A percentile compares a stretch with the other conserved stretches of the same genome.
Evolutionary conservation across 2,113 vertebrate genomes (phyloP).

Genomic region (Hucho hucho): DNA sequence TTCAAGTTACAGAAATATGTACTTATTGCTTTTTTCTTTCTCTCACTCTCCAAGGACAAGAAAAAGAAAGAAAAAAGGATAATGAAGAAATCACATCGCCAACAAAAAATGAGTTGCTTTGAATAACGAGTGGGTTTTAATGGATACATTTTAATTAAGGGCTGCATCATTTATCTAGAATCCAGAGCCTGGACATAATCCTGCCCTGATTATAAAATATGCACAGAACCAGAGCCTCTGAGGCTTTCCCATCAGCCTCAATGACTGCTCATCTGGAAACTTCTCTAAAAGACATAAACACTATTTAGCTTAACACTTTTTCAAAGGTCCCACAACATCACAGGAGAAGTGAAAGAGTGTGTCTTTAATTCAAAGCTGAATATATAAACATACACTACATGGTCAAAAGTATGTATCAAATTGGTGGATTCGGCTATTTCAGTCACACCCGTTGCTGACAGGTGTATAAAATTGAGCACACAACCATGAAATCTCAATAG

Average conservation of each 20-base stretch:
- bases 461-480: too few relatives aligned
- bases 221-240: slow-evolving; percentile 6
- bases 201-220: slow-evolving; percentile 18
- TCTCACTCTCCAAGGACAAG: background rate
- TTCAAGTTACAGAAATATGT: background rate
- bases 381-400: too few relatives aligned
- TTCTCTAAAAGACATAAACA: too few relatives aligned
- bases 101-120: background rate
- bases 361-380: too few relatives aligned
- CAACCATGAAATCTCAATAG: too few relatives aligned
- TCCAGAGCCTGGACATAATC: slow-evolving; percentile 8
- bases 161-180: slow-evolving; percentile 17
- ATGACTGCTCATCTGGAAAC: background rate
- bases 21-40: background rate
- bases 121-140: slow-evolving; percentile 4
- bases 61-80: background rate
- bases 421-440: too few relatives aligned
- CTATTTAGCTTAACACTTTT: too few relatives aligned
- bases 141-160: slow-evolving; percentile 27
- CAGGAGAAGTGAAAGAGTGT: too few relatives aligned
- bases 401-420: too few relatives aligned
- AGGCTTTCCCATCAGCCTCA: background rate
- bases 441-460: too few relatives aligned
- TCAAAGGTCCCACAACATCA: too few relatives aligned
- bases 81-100: background rate